Base-by-base conservation (phyloP, 1,140 invertebrate genomes). In the Venturia canescens region DNA sequence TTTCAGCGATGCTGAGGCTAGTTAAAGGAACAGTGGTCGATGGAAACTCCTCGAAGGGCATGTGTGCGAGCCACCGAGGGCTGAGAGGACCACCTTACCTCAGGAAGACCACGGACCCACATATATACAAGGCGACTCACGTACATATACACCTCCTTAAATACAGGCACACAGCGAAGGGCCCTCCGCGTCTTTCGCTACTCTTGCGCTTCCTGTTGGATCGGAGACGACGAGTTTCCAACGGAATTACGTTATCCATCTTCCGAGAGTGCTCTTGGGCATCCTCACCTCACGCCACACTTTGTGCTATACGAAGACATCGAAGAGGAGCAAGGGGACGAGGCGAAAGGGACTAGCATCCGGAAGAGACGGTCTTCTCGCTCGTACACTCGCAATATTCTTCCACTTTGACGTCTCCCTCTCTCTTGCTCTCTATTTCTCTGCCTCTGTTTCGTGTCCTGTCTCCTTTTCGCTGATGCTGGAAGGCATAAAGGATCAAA, bases 161-260 rank as follows among this genome's bases (percentile, higher is more conserved):
- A 57, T 23, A 57, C 53, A 57, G 3, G 5, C 23, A 63, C 60
- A 63, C 21, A 18, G 5, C n/a, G 66, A 31, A 31, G 18, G 29
- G 53, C n/a, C 44, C 72, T 76, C 63, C 27, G 26, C 53, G 50
- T 60, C 26, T 18, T 63, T 38, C 48, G 48, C 26, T 26, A 26
- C 9, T 38, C 34, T 72, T 48, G 34, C 26, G 31, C 72, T 27
- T 69, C 66, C 66, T 69, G 29, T 53, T 76, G 72, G 72, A 76
- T 63, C 72, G 27, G 29, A 69, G 38, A 31, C 72, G 72, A 76
- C 72, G 72, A 76, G 72, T 60, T 76, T 76, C 72, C 53, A 76
- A 63, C 72, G 53, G 72, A 76, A 76, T 76, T 76, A 76, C 72
- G 72, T 76, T 76, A 76, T 76, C 72, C 72, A 76, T 76, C 72